phyloP scores from a whole-genome alignment of 1,140 invertebrate genomes.

The Brachystomella parvula region DNA sequence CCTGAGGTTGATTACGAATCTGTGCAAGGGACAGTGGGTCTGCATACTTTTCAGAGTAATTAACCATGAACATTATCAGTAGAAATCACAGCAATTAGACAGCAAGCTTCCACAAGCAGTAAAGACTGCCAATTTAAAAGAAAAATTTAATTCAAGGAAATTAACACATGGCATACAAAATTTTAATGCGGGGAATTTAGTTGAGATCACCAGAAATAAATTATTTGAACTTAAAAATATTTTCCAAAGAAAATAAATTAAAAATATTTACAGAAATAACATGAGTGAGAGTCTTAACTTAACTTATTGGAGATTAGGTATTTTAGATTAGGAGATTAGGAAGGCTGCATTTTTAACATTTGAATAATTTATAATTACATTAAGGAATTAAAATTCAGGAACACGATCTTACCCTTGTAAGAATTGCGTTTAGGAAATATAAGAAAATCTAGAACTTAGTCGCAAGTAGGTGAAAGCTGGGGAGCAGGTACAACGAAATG shows the following conservation, averaged over 20 bases:
- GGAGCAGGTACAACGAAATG: too few species aligned
- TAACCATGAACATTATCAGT: constrained; percentile 1
- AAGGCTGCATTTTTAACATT: too few species aligned
- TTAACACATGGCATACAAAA: background rate
- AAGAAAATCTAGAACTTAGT: too few species aligned
- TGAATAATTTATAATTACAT: too few species aligned
- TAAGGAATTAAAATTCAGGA: too few species aligned
- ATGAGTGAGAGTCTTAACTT: background rate
- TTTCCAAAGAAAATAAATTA: background rate
- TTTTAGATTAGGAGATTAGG: too few species aligned
- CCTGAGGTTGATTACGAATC: constrained; percentile 27
- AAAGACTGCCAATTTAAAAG: background rate
- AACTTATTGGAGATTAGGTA: too few species aligned
- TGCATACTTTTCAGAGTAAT: constrained; percentile 29
- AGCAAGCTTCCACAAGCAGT: background rate
- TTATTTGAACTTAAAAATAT: background rate
- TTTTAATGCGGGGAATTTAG: background rate
- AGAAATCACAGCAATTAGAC: background rate
- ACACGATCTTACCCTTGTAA: too few species aligned
- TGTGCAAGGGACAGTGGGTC: constrained; percentile 26
- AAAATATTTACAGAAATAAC: background rate
- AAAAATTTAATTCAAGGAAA: background rate
- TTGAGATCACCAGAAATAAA: background rate
- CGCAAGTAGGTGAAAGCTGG: too few species aligned
- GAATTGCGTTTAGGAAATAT: too few species aligned